These are phyloP conservation scores for Cryptotis parvus DNA, from an alignment of 2,113 vertebrate genomes.

Conservation along the genomic window DNA sequence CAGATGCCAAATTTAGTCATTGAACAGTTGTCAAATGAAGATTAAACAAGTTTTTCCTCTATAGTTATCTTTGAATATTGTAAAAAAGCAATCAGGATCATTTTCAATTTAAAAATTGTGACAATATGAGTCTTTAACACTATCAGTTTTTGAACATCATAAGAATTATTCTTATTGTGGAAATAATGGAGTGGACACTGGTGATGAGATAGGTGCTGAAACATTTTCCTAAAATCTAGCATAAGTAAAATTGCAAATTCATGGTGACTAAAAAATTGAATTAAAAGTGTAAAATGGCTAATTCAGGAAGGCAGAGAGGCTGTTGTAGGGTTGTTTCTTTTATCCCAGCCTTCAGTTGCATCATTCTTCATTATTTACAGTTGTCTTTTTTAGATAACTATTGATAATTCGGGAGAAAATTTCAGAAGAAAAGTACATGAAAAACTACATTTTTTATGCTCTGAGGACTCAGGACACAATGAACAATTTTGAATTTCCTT, in stretches of 20 bases:
- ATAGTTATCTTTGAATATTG: neutral
- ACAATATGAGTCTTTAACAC: neutral
- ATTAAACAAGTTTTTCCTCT: conserved; percentile 5
- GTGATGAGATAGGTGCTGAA: no score
- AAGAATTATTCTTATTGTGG: conserved; percentile 1
- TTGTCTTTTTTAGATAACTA: neutral
- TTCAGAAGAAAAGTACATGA: neutral
- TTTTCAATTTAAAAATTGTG: neutral
- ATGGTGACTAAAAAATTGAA: no score
- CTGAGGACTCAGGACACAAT: neutral
- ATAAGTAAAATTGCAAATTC: no score
- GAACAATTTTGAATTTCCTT: neutral
- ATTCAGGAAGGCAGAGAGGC: neutral
- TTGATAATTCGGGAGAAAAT: no score
- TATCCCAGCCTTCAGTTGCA: neutral
- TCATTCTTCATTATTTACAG: neutral
- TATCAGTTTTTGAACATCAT: neutral
- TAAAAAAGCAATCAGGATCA: neutral
- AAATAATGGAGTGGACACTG: neutral
- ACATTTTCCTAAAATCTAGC: no score
- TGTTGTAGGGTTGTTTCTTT: neutral
- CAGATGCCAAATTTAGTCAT: neutral
- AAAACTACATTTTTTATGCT: neutral
- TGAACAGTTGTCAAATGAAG: neutral
- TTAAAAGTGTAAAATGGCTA: no score